Evolutionary conservation across 1,140 invertebrate genomes (phyloP).

Genomic region (Zaprionus taronus): DNA sequence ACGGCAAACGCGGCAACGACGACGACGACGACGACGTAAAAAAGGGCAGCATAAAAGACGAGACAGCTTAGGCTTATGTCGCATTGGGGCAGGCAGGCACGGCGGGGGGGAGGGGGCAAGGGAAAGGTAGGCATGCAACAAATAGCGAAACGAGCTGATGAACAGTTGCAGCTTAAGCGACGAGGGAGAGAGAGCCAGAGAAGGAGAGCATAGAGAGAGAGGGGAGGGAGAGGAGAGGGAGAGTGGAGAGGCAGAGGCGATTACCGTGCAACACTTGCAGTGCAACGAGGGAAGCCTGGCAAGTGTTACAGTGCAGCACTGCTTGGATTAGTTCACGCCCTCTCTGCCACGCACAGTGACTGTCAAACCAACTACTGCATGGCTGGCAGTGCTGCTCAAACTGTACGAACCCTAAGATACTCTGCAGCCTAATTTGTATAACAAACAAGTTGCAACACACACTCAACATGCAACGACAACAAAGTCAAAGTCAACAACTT

Average conservation of each 20-base stretch:
- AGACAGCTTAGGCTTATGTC: background rate
- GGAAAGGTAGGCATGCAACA: background rate
- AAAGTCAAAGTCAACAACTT: no score
- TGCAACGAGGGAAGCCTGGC: conserved; percentile 16
- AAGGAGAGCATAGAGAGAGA: background rate
- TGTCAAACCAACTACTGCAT: conserved; percentile 2
- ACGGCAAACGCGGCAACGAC: background rate
- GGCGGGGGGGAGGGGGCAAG: background rate
- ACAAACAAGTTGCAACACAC: no score
- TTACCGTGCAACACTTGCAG: background rate
- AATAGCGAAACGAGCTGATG: background rate
- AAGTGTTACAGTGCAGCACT: conserved; percentile 23
- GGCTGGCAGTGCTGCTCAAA: background rate
- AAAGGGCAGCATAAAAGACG: background rate
- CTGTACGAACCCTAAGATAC: background rate
- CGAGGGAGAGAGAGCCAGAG: background rate
- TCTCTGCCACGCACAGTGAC: background rate
- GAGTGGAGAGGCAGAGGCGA: background rate
- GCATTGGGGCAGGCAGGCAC: background rate
- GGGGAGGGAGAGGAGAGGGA: background rate
- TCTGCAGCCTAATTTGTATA: no score
- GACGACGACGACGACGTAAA: background rate
- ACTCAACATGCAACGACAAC: no score
- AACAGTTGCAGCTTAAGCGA: background rate
- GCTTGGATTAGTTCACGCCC: conserved; percentile 39